phyloP scores from a whole-genome alignment of 2,113 vertebrate species.

The Tupaia tana region DNA sequence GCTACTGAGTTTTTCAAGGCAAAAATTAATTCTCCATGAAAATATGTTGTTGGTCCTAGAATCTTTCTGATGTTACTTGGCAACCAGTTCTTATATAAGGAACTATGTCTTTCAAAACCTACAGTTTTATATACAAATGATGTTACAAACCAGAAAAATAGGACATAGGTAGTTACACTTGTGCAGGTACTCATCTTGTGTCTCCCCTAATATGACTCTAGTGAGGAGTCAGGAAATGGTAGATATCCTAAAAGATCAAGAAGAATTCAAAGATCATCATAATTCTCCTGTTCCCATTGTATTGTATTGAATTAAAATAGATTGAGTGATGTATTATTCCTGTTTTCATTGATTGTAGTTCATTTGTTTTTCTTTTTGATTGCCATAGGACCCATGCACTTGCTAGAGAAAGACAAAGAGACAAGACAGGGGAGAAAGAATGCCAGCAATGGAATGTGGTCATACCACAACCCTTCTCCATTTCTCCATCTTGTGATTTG shows the following conservation, averaged over 20 bases:
- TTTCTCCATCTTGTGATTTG: no score
- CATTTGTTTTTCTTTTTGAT: background rate
- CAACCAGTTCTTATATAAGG: slow-evolving; percentile 26
- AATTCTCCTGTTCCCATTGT: slow-evolving; percentile 31
- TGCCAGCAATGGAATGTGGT: no score
- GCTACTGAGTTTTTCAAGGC: background rate
- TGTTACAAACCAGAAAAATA: background rate
- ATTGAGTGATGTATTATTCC: background rate
- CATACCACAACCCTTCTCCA: no score
- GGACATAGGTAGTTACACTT: background rate
- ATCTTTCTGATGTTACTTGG: slow-evolving; percentile 54
- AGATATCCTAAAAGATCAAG: background rate
- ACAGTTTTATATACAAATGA: background rate
- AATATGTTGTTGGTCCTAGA: background rate
- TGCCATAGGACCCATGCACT: no score
- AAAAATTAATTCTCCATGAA: slow-evolving; percentile 48
- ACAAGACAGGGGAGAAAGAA: no score
- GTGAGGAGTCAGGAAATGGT: background rate
- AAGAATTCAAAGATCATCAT: background rate
- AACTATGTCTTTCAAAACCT: slow-evolving; percentile 28
- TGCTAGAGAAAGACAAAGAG: no score
- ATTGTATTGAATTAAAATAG: slow-evolving; percentile 39
- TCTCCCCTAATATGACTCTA: background rate
- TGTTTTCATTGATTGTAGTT: background rate
- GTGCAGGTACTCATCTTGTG: background rate